Evolutionary conservation across 2,888 invertebrate species (phyloP), one percentile per base, ranked within the genome.

Genomic region (Tetragonula carbonaria): DNA sequence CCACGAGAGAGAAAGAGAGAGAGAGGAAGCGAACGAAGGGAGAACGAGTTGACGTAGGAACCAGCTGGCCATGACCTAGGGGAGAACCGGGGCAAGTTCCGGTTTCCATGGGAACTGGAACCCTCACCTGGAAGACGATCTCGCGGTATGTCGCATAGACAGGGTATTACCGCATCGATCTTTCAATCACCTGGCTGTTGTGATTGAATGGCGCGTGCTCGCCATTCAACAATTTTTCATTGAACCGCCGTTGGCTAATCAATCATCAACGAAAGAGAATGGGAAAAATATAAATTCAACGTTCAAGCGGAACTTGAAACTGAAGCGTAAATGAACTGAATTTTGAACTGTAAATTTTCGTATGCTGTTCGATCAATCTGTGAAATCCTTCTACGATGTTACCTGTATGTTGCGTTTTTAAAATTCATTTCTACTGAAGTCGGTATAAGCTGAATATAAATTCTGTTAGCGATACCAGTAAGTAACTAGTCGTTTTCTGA

Each of bases 121-220:
- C 76, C 84, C 78, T 90, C 84, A 88, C 88, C 88, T 90, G 87
- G 75, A 80, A 86, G 90, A 84, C 86, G 84, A 84, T 87, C 77
- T 87, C 81, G 74, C 66, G 81, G 72, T 78, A 74, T 78, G 75
- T 71, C 80, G 86, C 71, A 68, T 65, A 74, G 16, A 0, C 72
- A 57, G 28, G 57, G 63, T 28, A 78, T 67, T 62, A 57, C 72
- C 62, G 74, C 80, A 87, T 85, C 82, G 87, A 85, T 87, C 80
- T 79, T 86, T 79, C 74, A 82, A 74, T 70, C 67, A 67, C 45
- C 45, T 66, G 65, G 28, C 23, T 18, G 14, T 18, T 33, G 53
- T 38, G 70, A 73, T 76, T 81, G 82, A 87, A 87, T 87, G 86
- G 81, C 57, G 65, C 66, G 28, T 67, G 59, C 50, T 65, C 45